Base-by-base conservation (phyloP, 1,140 invertebrate species). In the Zaprionus gabonicus region DNA sequence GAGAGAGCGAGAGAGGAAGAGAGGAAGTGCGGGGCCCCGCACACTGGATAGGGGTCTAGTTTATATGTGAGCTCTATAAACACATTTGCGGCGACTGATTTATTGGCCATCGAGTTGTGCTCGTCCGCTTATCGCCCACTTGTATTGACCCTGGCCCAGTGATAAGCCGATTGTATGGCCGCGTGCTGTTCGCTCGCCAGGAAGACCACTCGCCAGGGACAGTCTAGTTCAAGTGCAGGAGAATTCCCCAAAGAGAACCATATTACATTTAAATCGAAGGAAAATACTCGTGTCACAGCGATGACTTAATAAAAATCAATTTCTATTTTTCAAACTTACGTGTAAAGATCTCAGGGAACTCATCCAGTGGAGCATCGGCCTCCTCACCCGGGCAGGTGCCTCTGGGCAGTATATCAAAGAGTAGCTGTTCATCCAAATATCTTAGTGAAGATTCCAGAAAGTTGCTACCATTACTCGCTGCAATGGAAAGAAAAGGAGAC, bases 301-400 rank as follows among this genome's bases (percentile, higher is more conserved):
- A 46, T 71, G 60, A 64, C 27, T 56, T 71, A 51, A 71, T 65
- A 28, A 49, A 51, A 51, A 51, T 59, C 66, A 58, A 44, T 46
- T 20, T 20, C 20, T 20, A 20, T 20, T 20, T 20, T 20, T 58
- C 27, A 31, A 13, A 80, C 79, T 81, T 62, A 92, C 91, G 60
- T 64, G 91, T 92, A 73, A 92, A 92, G 10, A 84, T 34, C 62
- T 92, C 91, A 12, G 87, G 73, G 34, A 92, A 92, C 20, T 92
- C 91, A 59, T 92, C 91, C 38, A 92, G 76, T 10, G 91, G 82
- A 13, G 58, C 58, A 23, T 80, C 88, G 65, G 41, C 15, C 27
- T 83, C 59, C 7, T 80, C 74, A 59, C 91, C 80, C 4, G 87
- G 82, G 62, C 86, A 91, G 4, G 68, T 46, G 31, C 46, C 80